Evolutionary conservation across 2,113 vertebrate genomes (phyloP).

Genomic region (Cottus gobio): DNA sequence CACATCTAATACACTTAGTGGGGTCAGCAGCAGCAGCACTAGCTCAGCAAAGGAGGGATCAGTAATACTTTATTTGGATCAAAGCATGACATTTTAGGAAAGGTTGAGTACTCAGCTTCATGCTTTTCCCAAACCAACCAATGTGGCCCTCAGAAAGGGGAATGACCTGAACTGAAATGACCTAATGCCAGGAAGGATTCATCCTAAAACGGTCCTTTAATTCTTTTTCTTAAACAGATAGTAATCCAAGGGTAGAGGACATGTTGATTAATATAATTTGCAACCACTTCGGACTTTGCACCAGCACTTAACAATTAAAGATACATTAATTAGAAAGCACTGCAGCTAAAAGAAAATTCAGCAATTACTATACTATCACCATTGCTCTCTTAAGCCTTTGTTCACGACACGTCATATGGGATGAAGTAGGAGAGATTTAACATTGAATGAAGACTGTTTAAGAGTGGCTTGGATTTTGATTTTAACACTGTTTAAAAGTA

Average conservation of each 20-base stretch:
- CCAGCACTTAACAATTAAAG: background rate
- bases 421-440: background rate
- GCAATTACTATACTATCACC: background rate
- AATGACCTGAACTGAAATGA: background rate
- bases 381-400: background rate
- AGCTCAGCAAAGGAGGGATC: slow-evolving; percentile 37
- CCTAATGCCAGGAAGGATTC: background rate
- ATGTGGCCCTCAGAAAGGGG: slow-evolving; percentile 15
- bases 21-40: slow-evolving; percentile 35
- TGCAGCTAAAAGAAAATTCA: background rate
- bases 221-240: background rate
- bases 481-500: background rate
- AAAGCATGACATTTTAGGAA: slow-evolving; percentile 49
- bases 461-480: background rate
- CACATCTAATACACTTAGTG: slow-evolving; percentile 22
- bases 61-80: slow-evolving; percentile 35
- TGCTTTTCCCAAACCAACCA: slow-evolving; percentile 24
- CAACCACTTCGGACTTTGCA: slow-evolving; percentile 7
- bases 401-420: background rate
- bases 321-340: background rate
- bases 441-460: background rate
- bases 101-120: slow-evolving; percentile 29
- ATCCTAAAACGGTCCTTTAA: background rate
- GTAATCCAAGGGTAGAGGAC: background rate
- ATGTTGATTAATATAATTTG: background rate